These are phyloP conservation scores for Spodoptera picta DNA, from an alignment of 2,888 invertebrate genomes.

Conservation along the genomic window DNA sequence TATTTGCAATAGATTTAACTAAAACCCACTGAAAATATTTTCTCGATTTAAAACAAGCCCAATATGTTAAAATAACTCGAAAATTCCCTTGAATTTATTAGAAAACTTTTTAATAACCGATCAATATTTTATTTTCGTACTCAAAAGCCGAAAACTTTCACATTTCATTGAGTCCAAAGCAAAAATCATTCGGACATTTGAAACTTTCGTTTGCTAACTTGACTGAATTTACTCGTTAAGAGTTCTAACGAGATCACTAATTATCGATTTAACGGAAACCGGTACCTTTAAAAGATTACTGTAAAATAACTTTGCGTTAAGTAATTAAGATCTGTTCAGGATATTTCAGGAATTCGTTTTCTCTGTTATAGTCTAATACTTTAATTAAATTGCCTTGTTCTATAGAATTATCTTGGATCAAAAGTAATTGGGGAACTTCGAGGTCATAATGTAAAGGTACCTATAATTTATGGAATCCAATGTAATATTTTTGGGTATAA, in stretches of 20 bases:
- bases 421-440: constrained; percentile 47
- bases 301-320: constrained; percentile 58
- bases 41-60: neutral
- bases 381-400: constrained; percentile 59
- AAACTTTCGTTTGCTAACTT: constrained; percentile 41
- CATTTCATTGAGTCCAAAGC: constrained; percentile 26
- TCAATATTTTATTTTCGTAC: constrained; percentile 3
- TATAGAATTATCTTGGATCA: constrained; percentile 48
- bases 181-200: constrained; percentile 31
- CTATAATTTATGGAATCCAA: constrained; percentile 25
- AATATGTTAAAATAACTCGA: neutral
- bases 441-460: constrained; percentile 33
- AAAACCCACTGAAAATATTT: neutral
- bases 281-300: constrained; percentile 56
- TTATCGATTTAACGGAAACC: constrained; percentile 51
- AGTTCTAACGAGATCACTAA: constrained; percentile 51
- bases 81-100: constrained; percentile 1
- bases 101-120: constrained; percentile 1
- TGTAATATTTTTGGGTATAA: constrained; percentile 9
- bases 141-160: constrained; percentile 8
- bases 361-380: constrained; percentile 55
- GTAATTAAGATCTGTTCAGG: constrained; percentile 56
- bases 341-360: constrained; percentile 59
- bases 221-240: constrained; percentile 40
- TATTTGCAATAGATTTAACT: too few relatives aligned